Evolutionary conservation across 1,140 invertebrate species (phyloP), one percentile per base, ranked within the genome.

Genomic region (Drosophila busckii): DNA sequence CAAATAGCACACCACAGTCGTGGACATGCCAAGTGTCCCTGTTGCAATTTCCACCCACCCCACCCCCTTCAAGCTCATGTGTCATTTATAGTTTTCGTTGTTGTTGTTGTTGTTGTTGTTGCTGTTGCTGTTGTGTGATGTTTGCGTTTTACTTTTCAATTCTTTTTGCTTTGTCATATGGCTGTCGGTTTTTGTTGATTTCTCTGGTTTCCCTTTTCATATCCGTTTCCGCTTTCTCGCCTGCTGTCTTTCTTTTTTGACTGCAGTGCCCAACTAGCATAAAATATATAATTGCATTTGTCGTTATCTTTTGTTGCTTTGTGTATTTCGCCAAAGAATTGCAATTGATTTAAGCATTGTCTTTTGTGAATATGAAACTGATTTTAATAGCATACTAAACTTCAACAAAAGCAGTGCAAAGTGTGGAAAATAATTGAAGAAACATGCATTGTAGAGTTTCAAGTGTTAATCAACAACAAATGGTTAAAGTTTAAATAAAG

Each of bases 161-260:
- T 65, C 54, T 38, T 29, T 64, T 64, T 45, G 42, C 23, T 19
- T 44, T 70, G 60, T 65, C 60, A 70, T 65, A 65, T 17, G 20
- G 34, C 34, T 58, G 37, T 58, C 45, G 19, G 40, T 32, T 40
- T 46, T 28, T 8, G 3, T 16, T 28, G 8, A 7, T 28, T 20
- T 44, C 16, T 44, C 10, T n/a, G 5, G 32, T 12, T 28, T 32
- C 20, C 13, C 29, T 37, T 26, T 25, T 12, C 28, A 19, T 42
- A 26, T 37, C 31, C 32, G 31, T 37, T 49, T 37, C 45, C 22
- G n/a, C 9, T 35, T 13, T 15, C 16, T 12, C 22, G 7, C n/a
- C 45, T 16, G n/a, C 9, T 35, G 22, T 15, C 16, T 12, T 37
- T 10, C n/a, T 10, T 15, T 34, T 34, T 34, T n/a, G n/a, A n/a